phyloP scores from a whole-genome alignment of 2,113 vertebrate species.

The Hippoglossus stenolepis region DNA sequence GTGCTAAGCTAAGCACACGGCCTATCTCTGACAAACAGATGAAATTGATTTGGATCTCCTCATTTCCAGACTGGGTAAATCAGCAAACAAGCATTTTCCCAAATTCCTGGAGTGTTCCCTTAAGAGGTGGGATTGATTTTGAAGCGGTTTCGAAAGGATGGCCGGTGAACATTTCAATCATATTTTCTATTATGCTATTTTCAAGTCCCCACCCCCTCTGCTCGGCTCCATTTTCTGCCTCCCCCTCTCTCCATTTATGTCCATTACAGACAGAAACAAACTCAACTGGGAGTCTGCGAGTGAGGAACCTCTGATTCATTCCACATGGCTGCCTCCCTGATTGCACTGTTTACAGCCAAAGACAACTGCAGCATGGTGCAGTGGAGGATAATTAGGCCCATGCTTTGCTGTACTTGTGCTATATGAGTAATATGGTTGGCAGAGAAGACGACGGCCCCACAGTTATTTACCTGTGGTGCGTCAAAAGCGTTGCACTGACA shows the following conservation, averaged over 20 bases:
- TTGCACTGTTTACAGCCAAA: conserved; percentile 75
- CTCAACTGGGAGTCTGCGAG: conserved; percentile 70
- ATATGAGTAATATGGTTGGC: conserved; percentile 43
- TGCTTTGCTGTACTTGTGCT: conserved; percentile 49
- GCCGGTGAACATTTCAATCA: conserved; percentile 45
- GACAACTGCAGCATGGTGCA: conserved; percentile 66
- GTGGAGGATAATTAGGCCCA: conserved; percentile 64
- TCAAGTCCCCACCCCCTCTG: conserved; percentile 31
- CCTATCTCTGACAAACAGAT: conserved; percentile 1
- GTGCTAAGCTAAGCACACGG: not conserved
- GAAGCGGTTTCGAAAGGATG: conserved; percentile 31
- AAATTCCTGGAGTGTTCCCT: conserved; percentile 23
- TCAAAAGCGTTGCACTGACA: conserved; percentile 3
- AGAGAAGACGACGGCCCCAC: conserved; percentile 29
- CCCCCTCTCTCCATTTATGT: conserved; percentile 54
- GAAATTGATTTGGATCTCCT: conserved; percentile 25
- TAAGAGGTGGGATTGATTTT: conserved; percentile 32
- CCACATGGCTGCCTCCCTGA: conserved; percentile 71
- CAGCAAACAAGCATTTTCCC: conserved; percentile 33
- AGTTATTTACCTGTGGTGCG: conserved; percentile 29
- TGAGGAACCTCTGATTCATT: conserved; percentile 64
- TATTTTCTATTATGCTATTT: conserved; percentile 45
- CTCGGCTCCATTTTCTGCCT: conserved; percentile 46
- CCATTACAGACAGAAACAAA: conserved; percentile 59
- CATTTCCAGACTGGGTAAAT: conserved; percentile 15